A percentile compares a stretch with the other conserved stretches of the same genome.
Conservation (phyloP, 2,113 vertebrate species). For the Nothobranchius kuhntae region DNA sequence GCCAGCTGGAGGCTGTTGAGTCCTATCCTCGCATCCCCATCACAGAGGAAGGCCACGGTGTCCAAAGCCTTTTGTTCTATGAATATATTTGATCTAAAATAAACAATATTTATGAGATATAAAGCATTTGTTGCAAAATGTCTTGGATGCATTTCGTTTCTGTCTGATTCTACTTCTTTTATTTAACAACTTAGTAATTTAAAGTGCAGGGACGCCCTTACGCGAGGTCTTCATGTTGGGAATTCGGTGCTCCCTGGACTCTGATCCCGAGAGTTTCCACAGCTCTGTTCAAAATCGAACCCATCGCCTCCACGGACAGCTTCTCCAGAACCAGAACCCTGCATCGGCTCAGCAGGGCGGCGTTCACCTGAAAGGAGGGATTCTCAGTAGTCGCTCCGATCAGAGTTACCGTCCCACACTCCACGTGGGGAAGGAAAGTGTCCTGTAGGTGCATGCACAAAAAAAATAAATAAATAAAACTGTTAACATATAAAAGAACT, state of each 20-base stretch:
- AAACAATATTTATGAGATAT: not conserved
- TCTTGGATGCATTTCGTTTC: too few relatives aligned
- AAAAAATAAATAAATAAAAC: not conserved
- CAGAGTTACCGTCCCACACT: constrained; percentile 93
- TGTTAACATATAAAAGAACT: too few relatives aligned
- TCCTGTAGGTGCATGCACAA: constrained; percentile 77
- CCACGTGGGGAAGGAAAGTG: constrained; percentile 94
- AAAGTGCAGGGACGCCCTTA: constrained; percentile 67
- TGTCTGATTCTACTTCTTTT: too few relatives aligned
- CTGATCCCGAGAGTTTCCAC: constrained; percentile 85
- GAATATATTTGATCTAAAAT: constrained; percentile 79
- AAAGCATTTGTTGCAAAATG: not conserved
- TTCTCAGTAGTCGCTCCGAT: constrained; percentile 98
- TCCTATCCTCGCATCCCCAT: constrained; percentile 90
- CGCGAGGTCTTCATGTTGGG: constrained; percentile 65
- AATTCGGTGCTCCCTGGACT: constrained; percentile 72
- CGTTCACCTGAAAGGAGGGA: constrained; percentile 97
- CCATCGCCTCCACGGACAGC: constrained; percentile 88
- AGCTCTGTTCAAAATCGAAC: constrained; percentile 86
- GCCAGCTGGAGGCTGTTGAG: constrained; percentile 93
- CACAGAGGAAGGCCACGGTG: constrained; percentile 90
- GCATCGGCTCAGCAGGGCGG: constrained; percentile 92
- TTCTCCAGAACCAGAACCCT: constrained; percentile 94
- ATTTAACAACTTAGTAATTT: too few relatives aligned
- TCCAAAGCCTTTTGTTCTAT: constrained; percentile 91